phyloP scores from a whole-genome alignment of 2,888 invertebrate genomes.

The Oscheius sp. region DNA sequence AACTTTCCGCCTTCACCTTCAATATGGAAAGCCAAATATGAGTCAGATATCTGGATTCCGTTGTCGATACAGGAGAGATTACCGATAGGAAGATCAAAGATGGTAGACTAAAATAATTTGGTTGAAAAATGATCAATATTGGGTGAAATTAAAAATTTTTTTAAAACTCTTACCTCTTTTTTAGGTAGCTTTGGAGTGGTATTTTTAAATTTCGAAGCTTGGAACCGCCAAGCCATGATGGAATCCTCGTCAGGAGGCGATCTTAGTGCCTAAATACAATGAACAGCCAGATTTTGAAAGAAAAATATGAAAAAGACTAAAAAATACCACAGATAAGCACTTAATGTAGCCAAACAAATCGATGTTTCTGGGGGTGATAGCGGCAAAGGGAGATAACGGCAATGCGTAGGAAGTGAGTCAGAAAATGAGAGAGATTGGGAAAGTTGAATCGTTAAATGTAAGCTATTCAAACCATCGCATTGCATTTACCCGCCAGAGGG shows the following conservation, averaged over 20 bases:
- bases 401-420: too few relatives aligned
- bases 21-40: constrained; percentile 93
- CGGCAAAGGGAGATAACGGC: too few relatives aligned
- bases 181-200: constrained; percentile 93
- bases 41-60: constrained; percentile 89
- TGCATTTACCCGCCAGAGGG: too few relatives aligned
- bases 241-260: neutral
- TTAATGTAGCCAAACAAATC: too few relatives aligned
- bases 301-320: neutral
- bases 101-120: constrained; percentile 76
- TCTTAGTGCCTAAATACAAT: constrained; percentile 20
- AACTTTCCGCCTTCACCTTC: constrained; percentile 90
- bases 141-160: neutral
- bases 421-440: too few relatives aligned
- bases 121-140: neutral
- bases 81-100: constrained; percentile 88
- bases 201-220: constrained; percentile 98
- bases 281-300: neutral
- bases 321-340: too few relatives aligned
- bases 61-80: constrained; percentile 93
- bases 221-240: constrained; percentile 79
- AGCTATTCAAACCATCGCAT: too few relatives aligned
- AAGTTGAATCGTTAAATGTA: too few relatives aligned
- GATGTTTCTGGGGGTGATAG: too few relatives aligned
- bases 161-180: constrained; percentile 77